Percentiles rank a stretch among this genome's conserved stretches.
Evolutionary conservation across 2,888 invertebrate species (phyloP).

Genomic region (Scaptomyza cyrtandrae): DNA sequence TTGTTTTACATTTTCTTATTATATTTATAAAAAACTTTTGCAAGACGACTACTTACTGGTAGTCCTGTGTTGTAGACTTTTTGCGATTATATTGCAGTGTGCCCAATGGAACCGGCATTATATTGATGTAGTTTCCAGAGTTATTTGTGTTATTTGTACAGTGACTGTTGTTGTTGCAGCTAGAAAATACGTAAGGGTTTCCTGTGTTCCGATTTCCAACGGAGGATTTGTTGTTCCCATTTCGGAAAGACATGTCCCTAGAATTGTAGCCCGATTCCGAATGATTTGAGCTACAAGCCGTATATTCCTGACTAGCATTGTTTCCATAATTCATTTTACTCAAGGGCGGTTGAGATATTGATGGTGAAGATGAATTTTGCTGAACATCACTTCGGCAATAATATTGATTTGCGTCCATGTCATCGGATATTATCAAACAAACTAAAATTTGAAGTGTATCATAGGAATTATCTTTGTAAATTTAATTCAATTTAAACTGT

Average conservation of each 20-base stretch:
- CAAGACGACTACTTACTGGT: conserved; percentile 79
- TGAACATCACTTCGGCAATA: conserved; percentile 78
- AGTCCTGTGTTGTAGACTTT: conserved; percentile 83
- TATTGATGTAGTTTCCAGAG: conserved; percentile 83
- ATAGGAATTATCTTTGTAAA: not conserved
- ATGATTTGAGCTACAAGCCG: conserved; percentile 56
- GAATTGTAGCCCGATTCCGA: conserved; percentile 52
- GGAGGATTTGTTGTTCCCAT: conserved; percentile 56
- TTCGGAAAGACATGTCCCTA: conserved; percentile 62
- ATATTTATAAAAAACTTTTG: not conserved
- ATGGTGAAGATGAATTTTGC: conserved; percentile 63
- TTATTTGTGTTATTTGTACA: conserved; percentile 55
- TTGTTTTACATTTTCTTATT: not conserved
- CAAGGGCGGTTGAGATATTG: conserved; percentile 67
- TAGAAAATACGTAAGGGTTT: conserved; percentile 47
- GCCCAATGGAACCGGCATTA: conserved; percentile 83
- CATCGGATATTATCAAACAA: conserved; percentile 6
- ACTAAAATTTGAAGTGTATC: not conserved
- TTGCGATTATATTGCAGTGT: conserved; percentile 83
- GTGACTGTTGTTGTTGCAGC: conserved; percentile 61
- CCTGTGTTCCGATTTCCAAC: conserved; percentile 49
- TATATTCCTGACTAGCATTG: conserved; percentile 63
- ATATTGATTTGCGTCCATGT: conserved; percentile 82
- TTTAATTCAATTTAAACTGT: not conserved
- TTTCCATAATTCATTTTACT: conserved; percentile 61